Evolutionary conservation across 2,113 vertebrate genomes (phyloP).

Genomic region (Martes martes): DNA sequence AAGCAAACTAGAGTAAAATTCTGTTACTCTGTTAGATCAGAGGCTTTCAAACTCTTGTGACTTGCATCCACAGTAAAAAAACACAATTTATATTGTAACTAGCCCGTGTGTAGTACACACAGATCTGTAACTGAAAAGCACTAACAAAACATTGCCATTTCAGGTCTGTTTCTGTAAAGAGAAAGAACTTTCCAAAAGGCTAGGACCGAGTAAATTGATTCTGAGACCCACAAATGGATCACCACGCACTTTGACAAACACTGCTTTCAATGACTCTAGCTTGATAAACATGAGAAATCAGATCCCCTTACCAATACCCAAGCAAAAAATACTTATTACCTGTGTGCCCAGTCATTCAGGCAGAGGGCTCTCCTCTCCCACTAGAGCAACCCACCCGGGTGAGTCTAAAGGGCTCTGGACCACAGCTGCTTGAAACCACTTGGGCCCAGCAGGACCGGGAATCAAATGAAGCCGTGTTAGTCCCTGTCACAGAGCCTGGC

Average conservation of each 20-base stretch:
- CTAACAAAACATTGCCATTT: not conserved
- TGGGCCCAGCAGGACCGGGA: not conserved
- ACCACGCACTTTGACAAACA: not conserved
- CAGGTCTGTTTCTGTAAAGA: not conserved
- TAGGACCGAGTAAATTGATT: not conserved
- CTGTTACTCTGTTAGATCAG: not conserved
- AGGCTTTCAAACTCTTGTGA: not conserved
- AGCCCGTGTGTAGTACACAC: not conserved
- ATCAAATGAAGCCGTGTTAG: not conserved
- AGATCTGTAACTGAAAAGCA: not conserved
- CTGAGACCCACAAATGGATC: not conserved
- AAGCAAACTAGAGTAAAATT: not conserved
- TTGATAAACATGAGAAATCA: constrained; percentile 24
- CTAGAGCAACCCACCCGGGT: not conserved
- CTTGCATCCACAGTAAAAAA: not conserved
- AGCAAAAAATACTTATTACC: not conserved
- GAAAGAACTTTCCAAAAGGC: not conserved
- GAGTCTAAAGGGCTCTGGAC: not conserved
- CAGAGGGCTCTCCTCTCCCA: not conserved
- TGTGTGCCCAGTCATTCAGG: not conserved
- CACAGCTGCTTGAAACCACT: not conserved
- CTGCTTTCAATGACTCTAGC: not conserved
- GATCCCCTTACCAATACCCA: not conserved
- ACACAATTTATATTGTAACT: not conserved
- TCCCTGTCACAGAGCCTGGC: not conserved